Evolutionary conservation across 2,888 invertebrate genomes (phyloP), one percentile per base, ranked within the genome.

Genomic region (Unio delphinus): DNA sequence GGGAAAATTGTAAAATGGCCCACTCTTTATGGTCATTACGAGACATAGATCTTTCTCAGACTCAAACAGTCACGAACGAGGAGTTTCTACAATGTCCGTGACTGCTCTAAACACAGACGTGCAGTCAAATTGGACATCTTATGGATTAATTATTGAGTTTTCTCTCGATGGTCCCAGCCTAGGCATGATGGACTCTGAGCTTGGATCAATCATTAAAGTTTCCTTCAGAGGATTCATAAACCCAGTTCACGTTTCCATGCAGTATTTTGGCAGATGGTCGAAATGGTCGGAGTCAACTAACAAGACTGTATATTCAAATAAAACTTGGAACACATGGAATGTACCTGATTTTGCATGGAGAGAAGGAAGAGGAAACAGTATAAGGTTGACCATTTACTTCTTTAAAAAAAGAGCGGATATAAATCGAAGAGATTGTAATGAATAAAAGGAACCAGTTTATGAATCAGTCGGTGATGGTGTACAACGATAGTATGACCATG

Each of bases 261-360:
- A 69, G 15, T 79, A 76, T 62, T 56, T 67, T 23, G 72, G 70
- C 26, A 73, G 79, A 64, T 60, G 69, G 18, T 57, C 68, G 26
- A 30, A 30, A 4, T 69, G 76, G 69, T 72, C 75, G 0, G 11
- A 28, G 1, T 59, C 72, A 17, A 34, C 67, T 28, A 64, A 28
- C 11, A 64, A 69, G 30, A 61, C 34, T 11, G 34, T 80, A 15
- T 64, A 56, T 28, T 45, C 73, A 15, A 69, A 62, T 0, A 68
- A 72, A 17, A 61, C 59, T 11, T 61, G 56, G 6, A 34, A 68
- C 15, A 67, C 28, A 3, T 76, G 78, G 67, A 63, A 59, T 11
- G 76, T 81, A 18, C 80, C 80, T 0, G 82, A 83, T 63, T 80
- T 77, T 61, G 68, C 78, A 1, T 82, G 81, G 75, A 61, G 67